Conservation (phyloP, 2,113 vertebrate species). For the Copsychus sechellarum region DNA sequence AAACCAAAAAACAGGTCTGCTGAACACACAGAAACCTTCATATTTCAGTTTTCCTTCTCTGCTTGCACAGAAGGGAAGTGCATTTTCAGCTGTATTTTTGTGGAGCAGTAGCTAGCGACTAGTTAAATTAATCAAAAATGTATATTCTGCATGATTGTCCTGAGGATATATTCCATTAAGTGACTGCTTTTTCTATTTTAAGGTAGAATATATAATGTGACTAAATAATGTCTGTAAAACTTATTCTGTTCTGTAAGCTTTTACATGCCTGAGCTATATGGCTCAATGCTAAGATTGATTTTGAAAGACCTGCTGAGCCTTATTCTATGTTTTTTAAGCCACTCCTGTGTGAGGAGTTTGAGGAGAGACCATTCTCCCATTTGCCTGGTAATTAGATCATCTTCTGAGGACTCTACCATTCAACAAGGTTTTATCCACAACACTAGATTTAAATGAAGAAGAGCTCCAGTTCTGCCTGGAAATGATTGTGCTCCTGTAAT, state of each 20-base stretch:
- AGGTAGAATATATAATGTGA: background rate
- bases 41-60: background rate
- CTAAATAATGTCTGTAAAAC: background rate
- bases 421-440: background rate
- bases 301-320: background rate
- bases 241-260: background rate
- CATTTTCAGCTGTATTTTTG: conserved; percentile 44
- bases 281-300: background rate
- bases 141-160: background rate
- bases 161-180: background rate
- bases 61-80: background rate
- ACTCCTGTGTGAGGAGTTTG: background rate
- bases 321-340: background rate
- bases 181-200: conserved; percentile 39
- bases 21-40: background rate
- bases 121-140: conserved; percentile 18
- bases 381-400: background rate
- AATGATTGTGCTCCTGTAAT: background rate
- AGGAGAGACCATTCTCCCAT: background rate
- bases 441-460: background rate
- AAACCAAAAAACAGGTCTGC: background rate
- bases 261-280: background rate
- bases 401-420: background rate
- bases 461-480: background rate
- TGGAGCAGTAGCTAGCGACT: background rate